Evolutionary conservation across 2,888 invertebrate species (phyloP).

Genomic region (Lydus trimaculatus): DNA sequence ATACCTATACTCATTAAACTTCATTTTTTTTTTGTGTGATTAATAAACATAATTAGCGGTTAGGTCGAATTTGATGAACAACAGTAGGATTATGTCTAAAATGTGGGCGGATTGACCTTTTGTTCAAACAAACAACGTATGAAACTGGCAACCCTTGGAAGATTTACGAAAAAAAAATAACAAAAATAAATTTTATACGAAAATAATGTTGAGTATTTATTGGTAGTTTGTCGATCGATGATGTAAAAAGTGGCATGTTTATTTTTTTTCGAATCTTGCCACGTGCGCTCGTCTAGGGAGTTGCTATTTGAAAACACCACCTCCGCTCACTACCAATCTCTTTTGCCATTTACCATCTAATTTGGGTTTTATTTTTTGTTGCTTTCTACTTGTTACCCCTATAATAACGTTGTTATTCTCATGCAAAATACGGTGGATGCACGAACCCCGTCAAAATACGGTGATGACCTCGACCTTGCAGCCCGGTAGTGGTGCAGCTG

Average conservation of each 20-base stretch:
- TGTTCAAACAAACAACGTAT: too few relatives aligned
- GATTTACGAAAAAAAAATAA: not conserved
- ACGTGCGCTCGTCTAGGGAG: not conserved
- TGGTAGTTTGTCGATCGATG: not conserved
- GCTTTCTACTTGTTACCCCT: not conserved
- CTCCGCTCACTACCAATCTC: not conserved
- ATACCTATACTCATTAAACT: too few relatives aligned
- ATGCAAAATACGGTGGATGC: not conserved
- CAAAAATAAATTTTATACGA: not conserved
- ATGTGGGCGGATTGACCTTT: not conserved
- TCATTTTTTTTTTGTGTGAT: too few relatives aligned
- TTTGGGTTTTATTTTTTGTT: too few relatives aligned
- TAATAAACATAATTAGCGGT: too few relatives aligned
- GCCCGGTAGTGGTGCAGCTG: constrained; percentile 50
- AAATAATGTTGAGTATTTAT: not conserved
- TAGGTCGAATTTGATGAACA: too few relatives aligned
- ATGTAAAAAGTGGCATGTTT: not conserved
- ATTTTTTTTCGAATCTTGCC: not conserved
- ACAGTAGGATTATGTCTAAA: too few relatives aligned
- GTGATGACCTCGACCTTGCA: constrained; percentile 50
- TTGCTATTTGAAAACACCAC: not conserved
- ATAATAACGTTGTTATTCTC: not conserved
- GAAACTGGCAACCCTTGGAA: not conserved
- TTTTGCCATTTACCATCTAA: not conserved
- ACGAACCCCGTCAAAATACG: not conserved